Conservation (phyloP, 2,113 vertebrate species). For the Peromyscus maniculatus region DNA sequence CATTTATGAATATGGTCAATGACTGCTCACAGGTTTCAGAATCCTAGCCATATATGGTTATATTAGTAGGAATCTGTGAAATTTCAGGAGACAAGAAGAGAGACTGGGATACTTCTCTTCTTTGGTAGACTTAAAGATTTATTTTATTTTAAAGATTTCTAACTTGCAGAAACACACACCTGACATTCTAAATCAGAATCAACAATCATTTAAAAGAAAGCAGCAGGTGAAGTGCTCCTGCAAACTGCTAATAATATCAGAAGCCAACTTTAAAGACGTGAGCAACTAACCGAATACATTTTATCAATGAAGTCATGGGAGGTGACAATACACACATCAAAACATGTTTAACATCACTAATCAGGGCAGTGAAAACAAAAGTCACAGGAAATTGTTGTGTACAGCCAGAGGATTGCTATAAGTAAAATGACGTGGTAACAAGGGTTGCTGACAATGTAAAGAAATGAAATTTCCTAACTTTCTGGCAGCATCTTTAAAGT, state of each 20-base stretch:
- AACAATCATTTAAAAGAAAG: constrained; percentile 45
- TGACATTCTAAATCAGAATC: constrained; percentile 3
- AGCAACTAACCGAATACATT: background rate
- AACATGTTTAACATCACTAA: background rate
- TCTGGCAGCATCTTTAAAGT: background rate
- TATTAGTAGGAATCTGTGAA: background rate
- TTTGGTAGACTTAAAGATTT: background rate
- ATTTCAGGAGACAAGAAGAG: background rate
- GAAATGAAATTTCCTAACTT: background rate
- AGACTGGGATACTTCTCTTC: background rate
- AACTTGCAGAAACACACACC: constrained; percentile 5
- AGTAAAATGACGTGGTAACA: background rate
- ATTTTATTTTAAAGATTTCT: constrained; percentile 48
- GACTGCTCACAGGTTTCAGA: background rate
- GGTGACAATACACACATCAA: background rate
- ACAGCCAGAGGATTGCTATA: background rate
- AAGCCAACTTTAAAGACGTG: constrained; percentile 23
- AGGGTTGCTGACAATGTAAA: background rate
- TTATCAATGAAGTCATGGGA: background rate
- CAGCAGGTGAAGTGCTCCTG: background rate
- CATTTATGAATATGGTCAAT: background rate
- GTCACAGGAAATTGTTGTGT: background rate
- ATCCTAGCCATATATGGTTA: background rate
- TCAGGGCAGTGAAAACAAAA: constrained; percentile 9
- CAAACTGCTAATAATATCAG: background rate